Percentiles rank a stretch among this genome's conserved stretches.
Evolutionary conservation across 1,140 invertebrate species (phyloP).

Genomic region (Heliconius eleuchia): DNA sequence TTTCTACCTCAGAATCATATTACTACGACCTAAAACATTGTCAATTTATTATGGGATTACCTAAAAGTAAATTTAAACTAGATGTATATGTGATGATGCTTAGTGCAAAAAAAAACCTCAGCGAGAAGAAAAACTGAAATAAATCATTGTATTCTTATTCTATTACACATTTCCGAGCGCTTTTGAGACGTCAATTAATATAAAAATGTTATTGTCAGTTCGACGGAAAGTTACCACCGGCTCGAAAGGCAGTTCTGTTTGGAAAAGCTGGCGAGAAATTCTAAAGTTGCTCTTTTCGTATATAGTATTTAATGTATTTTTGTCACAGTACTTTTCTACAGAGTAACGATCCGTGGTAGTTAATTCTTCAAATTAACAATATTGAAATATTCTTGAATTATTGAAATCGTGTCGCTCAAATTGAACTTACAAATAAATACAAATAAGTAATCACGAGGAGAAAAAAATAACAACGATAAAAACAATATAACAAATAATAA

Average conservation of each 20-base stretch:
- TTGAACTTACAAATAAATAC: too few relatives aligned
- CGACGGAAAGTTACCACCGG: not conserved
- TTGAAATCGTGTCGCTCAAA: too few relatives aligned
- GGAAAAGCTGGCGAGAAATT: not conserved
- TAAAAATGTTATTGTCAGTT: slow-evolving; percentile 11
- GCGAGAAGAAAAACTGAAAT: not conserved
- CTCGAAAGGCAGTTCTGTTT: not conserved
- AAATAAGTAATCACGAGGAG: too few relatives aligned
- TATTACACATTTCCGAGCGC: not conserved
- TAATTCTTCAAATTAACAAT: not conserved
- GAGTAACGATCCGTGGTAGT: not conserved
- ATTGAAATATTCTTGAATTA: not conserved
- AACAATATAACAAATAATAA: too few relatives aligned
- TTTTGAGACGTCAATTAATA: slow-evolving; percentile 8
- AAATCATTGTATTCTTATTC: not conserved
- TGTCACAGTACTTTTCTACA: not conserved
- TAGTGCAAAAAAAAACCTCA: not conserved
- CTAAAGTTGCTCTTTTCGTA: not conserved
- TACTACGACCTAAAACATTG: too few relatives aligned
- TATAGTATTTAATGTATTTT: not conserved
- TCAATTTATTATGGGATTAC: too few relatives aligned
- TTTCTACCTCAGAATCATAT: too few relatives aligned
- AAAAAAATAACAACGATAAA: too few relatives aligned
- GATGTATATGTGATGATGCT: not conserved
- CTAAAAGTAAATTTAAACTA: not conserved